Percentiles rank a stretch among this genome's conserved stretches.
These are phyloP conservation scores for Allacma fusca DNA, from an alignment of 2,888 invertebrate genomes.

Conservation along the genomic window DNA sequence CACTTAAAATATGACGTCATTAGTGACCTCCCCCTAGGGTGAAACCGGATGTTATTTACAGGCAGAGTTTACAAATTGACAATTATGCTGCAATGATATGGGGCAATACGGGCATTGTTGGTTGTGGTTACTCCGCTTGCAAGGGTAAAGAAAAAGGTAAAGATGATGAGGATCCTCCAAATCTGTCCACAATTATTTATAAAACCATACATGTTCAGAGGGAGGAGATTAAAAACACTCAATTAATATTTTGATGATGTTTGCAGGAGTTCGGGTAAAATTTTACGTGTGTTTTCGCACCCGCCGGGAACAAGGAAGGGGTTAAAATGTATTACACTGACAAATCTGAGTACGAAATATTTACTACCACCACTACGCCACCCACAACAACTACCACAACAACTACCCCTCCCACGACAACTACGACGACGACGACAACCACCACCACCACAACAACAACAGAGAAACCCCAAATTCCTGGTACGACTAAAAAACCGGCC, in stretches of 20 bases:
- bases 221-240: too few relatives aligned
- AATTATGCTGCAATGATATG: conserved; percentile 32
- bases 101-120: conserved; percentile 10
- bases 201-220: too few relatives aligned
- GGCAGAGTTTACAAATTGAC: background rate
- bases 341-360: background rate
- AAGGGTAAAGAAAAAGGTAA: background rate
- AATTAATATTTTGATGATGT: too few relatives aligned
- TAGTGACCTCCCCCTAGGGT: too few relatives aligned
- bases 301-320: conserved; percentile 18
- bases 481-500: too few relatives aligned
- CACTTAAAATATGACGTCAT: too few relatives aligned
- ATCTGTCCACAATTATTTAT: background rate
- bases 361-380: background rate
- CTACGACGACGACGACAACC: background rate
- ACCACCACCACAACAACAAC: too few relatives aligned
- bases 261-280: too few relatives aligned
- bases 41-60: conserved; percentile 17
- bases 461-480: too few relatives aligned
- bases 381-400: background rate
- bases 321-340: conserved; percentile 27
- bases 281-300: conserved; percentile 30
- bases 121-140: conserved; percentile 31
- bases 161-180: background rate
- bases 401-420: too few relatives aligned